These are phyloP conservation scores for Hemibagrus guttatus DNA, from an alignment of 2,797 vertebrate species.

Conservation along the genomic window DNA sequence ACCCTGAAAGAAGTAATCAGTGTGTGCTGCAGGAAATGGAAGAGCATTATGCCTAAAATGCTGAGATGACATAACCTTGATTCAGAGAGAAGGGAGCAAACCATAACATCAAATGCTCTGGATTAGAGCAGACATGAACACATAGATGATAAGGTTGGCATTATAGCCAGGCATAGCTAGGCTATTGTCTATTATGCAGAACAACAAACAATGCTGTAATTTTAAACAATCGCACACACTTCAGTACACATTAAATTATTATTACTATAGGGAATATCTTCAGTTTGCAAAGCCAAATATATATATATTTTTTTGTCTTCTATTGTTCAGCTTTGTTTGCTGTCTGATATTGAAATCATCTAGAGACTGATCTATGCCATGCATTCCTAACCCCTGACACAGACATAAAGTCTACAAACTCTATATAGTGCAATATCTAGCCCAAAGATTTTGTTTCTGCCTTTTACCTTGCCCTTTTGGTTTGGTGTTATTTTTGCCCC, in stretches of 20 bases:
- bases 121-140: constrained; percentile 25
- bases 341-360: neutral
- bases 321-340: neutral
- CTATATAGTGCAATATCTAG: neutral
- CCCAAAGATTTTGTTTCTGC: neutral
- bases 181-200: constrained; percentile 1
- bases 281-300: neutral
- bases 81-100: constrained; percentile 23
- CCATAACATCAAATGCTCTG: constrained; percentile 29
- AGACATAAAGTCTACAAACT: neutral
- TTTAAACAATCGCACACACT: constrained; percentile 18
- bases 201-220: constrained; percentile 5
- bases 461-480: neutral
- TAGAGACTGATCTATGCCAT: neutral
- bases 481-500: neutral
- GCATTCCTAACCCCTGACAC: neutral
- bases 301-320: neutral
- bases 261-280: neutral
- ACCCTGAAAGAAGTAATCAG: constrained; percentile 24
- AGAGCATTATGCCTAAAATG: constrained; percentile 38
- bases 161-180: constrained; percentile 6
- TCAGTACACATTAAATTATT: neutral
- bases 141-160: constrained; percentile 6
- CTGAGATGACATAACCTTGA: constrained; percentile 14
- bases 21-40: constrained; percentile 48